Evolutionary conservation across 37 sponge, comb jelly and placozoan species (phyloP).

Genomic region (Aplysina aerophoba): DNA sequence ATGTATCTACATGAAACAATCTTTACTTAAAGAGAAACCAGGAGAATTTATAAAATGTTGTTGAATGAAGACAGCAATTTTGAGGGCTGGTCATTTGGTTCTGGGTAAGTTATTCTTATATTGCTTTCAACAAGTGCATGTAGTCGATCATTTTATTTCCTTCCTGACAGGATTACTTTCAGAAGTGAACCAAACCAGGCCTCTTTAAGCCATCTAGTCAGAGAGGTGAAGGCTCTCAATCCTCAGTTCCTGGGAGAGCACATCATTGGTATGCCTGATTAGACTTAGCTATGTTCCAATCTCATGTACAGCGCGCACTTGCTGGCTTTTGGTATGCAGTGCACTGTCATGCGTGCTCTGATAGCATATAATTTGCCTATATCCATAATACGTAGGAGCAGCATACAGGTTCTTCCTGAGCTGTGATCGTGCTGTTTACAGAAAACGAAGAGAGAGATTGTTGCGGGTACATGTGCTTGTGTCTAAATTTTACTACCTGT

Average conservation of each 20-base stretch:
- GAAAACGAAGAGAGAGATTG: too few species aligned
- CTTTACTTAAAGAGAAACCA: background rate
- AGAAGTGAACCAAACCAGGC: conserved; percentile 2
- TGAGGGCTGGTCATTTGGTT: background rate
- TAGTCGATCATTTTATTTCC: background rate
- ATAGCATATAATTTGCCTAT: too few species aligned
- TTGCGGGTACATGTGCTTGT: too few species aligned
- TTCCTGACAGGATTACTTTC: conserved; percentile 16
- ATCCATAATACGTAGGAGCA: too few species aligned
- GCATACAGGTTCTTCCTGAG: too few species aligned
- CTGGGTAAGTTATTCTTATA: conserved; percentile 6
- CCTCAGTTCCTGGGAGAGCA: conserved; percentile 6
- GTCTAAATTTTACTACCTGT: too few species aligned
- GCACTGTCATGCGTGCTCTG: too few species aligned
- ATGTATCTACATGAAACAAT: background rate
- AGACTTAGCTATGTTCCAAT: too few species aligned
- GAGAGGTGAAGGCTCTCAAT: conserved; percentile 1
- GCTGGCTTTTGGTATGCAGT: too few species aligned
- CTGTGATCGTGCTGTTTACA: too few species aligned
- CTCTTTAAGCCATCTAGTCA: conserved; percentile 15
- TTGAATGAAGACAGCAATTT: background rate
- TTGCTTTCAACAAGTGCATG: background rate
- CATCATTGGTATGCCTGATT: too few species aligned
- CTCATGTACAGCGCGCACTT: too few species aligned
- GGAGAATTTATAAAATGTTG: background rate